Evolutionary conservation across 37 sponge, comb jelly and placozoan genomes (phyloP), one percentile per base, ranked within the genome.

Genomic region (Haliclona indistincta): DNA sequence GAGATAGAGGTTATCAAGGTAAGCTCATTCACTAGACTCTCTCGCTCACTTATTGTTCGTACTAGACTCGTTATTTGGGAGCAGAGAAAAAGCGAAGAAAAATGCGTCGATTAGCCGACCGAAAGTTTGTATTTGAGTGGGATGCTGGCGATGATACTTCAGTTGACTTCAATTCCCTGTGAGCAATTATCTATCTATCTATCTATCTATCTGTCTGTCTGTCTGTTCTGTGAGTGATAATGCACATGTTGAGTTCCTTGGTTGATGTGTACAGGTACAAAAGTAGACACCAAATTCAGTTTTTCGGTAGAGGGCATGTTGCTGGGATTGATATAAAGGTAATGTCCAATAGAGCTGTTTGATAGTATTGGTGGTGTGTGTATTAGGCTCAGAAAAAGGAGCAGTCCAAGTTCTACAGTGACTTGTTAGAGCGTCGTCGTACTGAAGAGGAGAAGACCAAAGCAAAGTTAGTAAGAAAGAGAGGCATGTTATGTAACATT

Each of bases 71-170:
- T 3, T 94, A 94, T 51, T 74, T 94, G 15, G 95, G 95, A 17
- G 88, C 61, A 30, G 89, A 85, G 67, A 93, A 87, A 75, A 96
- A 84, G 82, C 62, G 77, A 55, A 83, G 91, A 35, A 77, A 74
- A 39, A 72, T 90, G 77, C 45, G 99, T 10, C 56, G 92, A 3
- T 56, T 91, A 68, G 86, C 94, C 20, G 99, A 97, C 61, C 67
- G 91, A 19, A 97, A 97, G 76, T 97, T 97, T 89, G 99, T 97
- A 54, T 97, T 97, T 78, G 95, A 91, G 34, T 97, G 99, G 99
- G 99, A 97, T 43, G 74, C 87, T 19, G 67, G 71, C 0, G 99
- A 97, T 25, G 99, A 97, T 53, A 97, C 99, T 17, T 87, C 93
- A 13, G 73, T 56, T 30, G 99, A 97, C 71, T 88, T 86, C 76